A percentile compares a stretch with the other conserved stretches of the same genome.
These are phyloP conservation scores for Chascanopsetta lugubris DNA, from an alignment of 2,113 vertebrate species.

Conservation along the genomic window DNA sequence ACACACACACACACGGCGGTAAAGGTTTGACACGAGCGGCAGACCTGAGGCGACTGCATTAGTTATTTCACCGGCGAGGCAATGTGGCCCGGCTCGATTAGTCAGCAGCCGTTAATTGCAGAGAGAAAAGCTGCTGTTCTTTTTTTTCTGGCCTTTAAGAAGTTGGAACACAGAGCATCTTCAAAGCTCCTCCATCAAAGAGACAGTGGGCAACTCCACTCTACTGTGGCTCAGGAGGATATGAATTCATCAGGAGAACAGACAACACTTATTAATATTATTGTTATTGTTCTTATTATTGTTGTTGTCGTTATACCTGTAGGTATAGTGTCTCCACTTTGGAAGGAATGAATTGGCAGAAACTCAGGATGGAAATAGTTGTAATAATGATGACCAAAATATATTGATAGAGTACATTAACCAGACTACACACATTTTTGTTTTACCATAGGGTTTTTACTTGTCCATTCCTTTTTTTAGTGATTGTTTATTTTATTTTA, in stretches of 20 bases:
- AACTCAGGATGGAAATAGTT: too few relatives aligned
- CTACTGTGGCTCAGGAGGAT: constrained; percentile 6
- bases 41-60: constrained; percentile 72
- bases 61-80: constrained; percentile 70
- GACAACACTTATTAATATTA: not conserved
- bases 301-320: too few relatives aligned
- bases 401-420: too few relatives aligned
- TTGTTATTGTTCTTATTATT: not conserved
- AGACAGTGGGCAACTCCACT: constrained; percentile 14
- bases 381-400: too few relatives aligned
- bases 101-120: constrained; percentile 75
- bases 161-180: constrained; percentile 47
- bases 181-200: constrained; percentile 62
- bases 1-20: constrained; percentile 46
- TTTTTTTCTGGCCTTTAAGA: constrained; percentile 19
- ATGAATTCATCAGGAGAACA: constrained; percentile 5
- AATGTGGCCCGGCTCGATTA: constrained; percentile 78
- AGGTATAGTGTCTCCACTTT: too few relatives aligned
- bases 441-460: too few relatives aligned
- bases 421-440: too few relatives aligned
- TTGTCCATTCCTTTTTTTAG: too few relatives aligned
- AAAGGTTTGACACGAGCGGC: constrained; percentile 74
- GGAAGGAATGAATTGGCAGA: too few relatives aligned
- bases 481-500: too few relatives aligned
- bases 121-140: constrained; percentile 38